Evolutionary conservation across 2,888 invertebrate genomes (phyloP).

Genomic region (Allophyes oxyacanthae): DNA sequence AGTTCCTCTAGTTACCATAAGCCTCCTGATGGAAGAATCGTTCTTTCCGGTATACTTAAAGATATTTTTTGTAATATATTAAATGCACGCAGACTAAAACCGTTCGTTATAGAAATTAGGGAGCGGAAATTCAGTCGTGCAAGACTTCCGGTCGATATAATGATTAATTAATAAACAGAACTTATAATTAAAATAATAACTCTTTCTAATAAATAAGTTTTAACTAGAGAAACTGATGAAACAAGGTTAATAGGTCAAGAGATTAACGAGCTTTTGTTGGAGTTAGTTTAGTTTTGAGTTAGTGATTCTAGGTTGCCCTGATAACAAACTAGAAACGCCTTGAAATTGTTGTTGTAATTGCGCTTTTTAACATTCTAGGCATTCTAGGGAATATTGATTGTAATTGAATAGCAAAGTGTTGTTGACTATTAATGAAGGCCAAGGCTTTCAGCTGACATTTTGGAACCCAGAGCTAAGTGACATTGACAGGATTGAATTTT

Average conservation of each 20-base stretch:
- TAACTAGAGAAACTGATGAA: constrained; percentile 23
- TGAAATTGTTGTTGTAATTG: constrained; percentile 18
- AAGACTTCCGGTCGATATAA: constrained; percentile 19
- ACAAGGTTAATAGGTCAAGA: constrained; percentile 28
- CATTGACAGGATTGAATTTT: no score
- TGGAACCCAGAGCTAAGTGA: no score
- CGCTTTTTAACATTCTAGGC: constrained; percentile 29
- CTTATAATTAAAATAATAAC: constrained; percentile 18
- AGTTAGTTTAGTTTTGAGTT: constrained; percentile 27
- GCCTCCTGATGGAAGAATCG: no score
- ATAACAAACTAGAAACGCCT: constrained; percentile 40
- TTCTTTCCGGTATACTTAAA: no score
- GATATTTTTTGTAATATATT: no score
- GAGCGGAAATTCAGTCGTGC: background rate
- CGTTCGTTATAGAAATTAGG: background rate
- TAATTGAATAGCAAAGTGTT: background rate
- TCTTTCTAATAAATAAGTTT: constrained; percentile 36
- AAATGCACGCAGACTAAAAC: background rate
- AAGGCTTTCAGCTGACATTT: no score
- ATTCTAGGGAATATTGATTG: constrained; percentile 30
- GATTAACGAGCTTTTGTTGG: constrained; percentile 43
- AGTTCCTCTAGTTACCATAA: no score
- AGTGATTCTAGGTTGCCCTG: constrained; percentile 30
- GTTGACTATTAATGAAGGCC: no score
- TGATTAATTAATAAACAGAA: constrained; percentile 25